Percentiles rank a stretch among this genome's conserved stretches.
Conservation (phyloP, 2,797 vertebrate species). For the Argentina silus region DNA sequence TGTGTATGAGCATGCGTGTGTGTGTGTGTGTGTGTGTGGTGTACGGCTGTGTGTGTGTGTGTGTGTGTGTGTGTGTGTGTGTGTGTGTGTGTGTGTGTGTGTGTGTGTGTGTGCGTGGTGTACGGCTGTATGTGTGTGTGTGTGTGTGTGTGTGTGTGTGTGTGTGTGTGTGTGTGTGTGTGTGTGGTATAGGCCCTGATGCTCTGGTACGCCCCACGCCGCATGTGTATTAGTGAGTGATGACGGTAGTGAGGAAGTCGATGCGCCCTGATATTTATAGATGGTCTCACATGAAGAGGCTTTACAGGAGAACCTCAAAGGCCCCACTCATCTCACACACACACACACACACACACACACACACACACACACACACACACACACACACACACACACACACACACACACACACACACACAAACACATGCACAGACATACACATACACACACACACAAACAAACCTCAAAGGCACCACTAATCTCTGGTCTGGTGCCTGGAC, state of each 20-base stretch:
- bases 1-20: not conserved
- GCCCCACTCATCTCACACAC: slow-evolving; percentile 23
- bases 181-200: too few relatives aligned
- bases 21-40: not conserved
- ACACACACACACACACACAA: not conserved
- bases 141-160: too few relatives aligned
- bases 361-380: too few relatives aligned
- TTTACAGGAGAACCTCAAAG: slow-evolving; percentile 19
- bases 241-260: slow-evolving; percentile 19
- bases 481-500: slow-evolving; percentile 10
- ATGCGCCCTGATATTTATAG: slow-evolving; percentile 15
- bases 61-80: too few relatives aligned
- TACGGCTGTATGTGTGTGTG: too few relatives aligned
- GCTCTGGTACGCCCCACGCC: not conserved
- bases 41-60: too few relatives aligned
- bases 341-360: not conserved
- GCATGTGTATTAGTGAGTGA: slow-evolving; percentile 15
- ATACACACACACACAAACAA: not conserved
- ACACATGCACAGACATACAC: too few relatives aligned
- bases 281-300: slow-evolving; percentile 2
- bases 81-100: slow-evolving; percentile 7
- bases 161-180: slow-evolving; percentile 6
- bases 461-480: slow-evolving; percentile 27
- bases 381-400: too few relatives aligned
- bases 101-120: not conserved